Evolutionary conservation across 2,888 invertebrate genomes (phyloP), one percentile per base, ranked within the genome.

Genomic region (Thecophora atra): DNA sequence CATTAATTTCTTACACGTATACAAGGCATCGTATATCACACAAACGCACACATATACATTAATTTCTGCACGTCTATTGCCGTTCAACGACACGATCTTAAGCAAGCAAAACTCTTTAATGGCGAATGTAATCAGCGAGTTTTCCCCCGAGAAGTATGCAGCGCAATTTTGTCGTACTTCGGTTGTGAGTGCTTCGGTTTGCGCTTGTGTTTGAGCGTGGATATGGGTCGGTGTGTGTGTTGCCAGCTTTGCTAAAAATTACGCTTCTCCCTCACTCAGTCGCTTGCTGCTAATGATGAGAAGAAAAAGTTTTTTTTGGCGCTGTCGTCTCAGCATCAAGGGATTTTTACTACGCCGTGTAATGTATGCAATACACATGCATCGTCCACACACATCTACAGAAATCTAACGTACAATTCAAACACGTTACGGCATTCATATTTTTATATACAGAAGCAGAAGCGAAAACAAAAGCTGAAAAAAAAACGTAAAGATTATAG

Each of bases 271-370:
- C 58, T 24, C 68, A 68, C 68, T 68, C 37, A 37, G 1, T 37
- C 13, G 51, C 68, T 26, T 42, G 58, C 44, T 68, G 68, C 68
- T 68, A 68, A 68, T 68, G 58, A 68, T 68, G 56, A 68, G 58
- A 68, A 68, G 68, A 26, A 21, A 56, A 68, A 58, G 44, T 58
- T 44, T 68, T 56, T 11, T 28, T n/a, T n/a, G n/a, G n/a, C n/a
- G 60, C 28, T 60, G 11, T 30, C 11, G n/a, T 60, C 13, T 28
- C 3, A 17, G 13, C 13, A 47, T 47, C 47, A 47, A 11, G 47
- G 47, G 47, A 47, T 5, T 15, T 13, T 11, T 11, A 44, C n/a
- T 47, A n/a, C n/a, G 3, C n/a, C 5, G 1, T 17, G 47, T 47
- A 47, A 47, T 17, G 47, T 47, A 47, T 47, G 47, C 47, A 47